Percentiles rank a stretch among this genome's conserved stretches.
Evolutionary conservation across 2,113 vertebrate genomes (phyloP).

Genomic region (Amblyornis subalaris): DNA sequence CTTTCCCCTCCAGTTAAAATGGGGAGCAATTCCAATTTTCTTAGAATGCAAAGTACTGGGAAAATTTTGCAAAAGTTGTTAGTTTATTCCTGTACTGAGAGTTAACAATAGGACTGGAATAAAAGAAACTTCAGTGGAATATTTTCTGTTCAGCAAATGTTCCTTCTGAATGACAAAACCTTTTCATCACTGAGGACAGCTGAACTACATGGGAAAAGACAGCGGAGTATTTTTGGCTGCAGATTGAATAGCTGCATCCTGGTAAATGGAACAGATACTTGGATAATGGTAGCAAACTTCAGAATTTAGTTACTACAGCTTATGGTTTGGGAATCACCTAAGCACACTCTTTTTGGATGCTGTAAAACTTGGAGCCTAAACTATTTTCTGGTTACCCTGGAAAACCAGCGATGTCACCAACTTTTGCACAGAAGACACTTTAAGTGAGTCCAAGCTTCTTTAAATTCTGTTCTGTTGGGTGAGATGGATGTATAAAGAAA

Average conservation of each 20-base stretch:
- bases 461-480: not conserved
- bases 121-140: not conserved
- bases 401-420: not conserved
- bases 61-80: not conserved
- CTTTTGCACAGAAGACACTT: not conserved
- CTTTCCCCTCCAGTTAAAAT: accelerated
- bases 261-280: not conserved
- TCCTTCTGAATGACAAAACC: not conserved
- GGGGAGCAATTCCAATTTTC: not conserved
- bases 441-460: not conserved
- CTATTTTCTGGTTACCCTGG: not conserved
- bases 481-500: not conserved
- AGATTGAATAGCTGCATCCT: not conserved
- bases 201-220: not conserved
- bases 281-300: not conserved
- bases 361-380: not conserved
- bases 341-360: not conserved
- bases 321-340: not conserved
- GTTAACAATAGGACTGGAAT: not conserved
- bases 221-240: not conserved
- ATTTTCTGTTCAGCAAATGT: not conserved
- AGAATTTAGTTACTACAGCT: not conserved
- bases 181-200: not conserved
- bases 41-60: not conserved
- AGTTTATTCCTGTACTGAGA: not conserved